Base-by-base conservation (phyloP, 2,797 vertebrate species). In the Bufotes viridis region DNA sequence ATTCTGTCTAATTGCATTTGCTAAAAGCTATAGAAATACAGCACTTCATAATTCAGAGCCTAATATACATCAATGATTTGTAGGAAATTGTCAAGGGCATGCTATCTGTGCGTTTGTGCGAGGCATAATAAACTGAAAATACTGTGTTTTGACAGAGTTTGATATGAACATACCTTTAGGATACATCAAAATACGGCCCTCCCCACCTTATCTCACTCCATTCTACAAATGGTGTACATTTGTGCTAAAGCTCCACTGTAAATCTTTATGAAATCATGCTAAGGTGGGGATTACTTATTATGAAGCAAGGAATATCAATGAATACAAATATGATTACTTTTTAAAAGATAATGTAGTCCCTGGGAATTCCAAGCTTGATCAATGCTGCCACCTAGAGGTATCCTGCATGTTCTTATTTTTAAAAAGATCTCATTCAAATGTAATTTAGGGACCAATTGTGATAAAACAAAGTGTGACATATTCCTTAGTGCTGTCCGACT, bases 381-480 rank as follows among this genome's bases (percentile, higher is more conserved):
- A 92, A 94, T 87, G 91, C 65, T 91, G 93, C 93, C 94, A 94
- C 92, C 95, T 94, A 90, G 91, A 92, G 95, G 85, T 91, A 13
- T 11, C 49, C 9, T 42, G 14, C 7, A 58, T 20, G 49, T 2
- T 18, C 5, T 49, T 4, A 29, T 4, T 4, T 63, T 65, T 49
- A 42, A 55, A 26, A 82, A 53, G 7, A 24, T 65, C 17, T 22
- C 22, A 63, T 81, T 81, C 15, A 70, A 70, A 26, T 53, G 61
- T 26, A 76, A 51, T 22, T 53, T 76, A 53, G 49, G 12, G 20
- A 51, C 17, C 74, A 53, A 53, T 51, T 53, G 18, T 49, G 26
- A 74, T 53, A 76, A 76, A 76, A 49, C 13, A 22, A 20, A 15
- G n/a, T 7, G 7, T 22, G 2, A 14, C 22, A 20, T 53, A 76